Evolutionary conservation across 2,113 vertebrate genomes (phyloP).

Genomic region (Tinamus guttatus): DNA sequence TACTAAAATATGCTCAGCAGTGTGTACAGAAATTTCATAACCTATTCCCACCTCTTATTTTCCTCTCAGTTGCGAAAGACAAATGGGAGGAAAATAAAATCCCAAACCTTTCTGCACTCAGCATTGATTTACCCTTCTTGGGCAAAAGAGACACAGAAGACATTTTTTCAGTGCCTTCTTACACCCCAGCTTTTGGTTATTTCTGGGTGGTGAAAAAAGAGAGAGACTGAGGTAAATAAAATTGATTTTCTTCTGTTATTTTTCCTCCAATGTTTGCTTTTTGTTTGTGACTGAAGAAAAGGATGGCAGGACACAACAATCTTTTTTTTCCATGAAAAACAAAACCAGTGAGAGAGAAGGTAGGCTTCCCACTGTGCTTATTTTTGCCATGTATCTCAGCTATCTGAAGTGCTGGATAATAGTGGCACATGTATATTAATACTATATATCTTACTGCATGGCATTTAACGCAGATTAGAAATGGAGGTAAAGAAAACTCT

Average conservation of each 20-base stretch:
- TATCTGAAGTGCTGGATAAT: not conserved
- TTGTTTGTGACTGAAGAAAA: not conserved
- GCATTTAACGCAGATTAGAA: not conserved
- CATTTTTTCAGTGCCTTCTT: slow-evolving; percentile 22
- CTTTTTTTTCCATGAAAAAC: not conserved
- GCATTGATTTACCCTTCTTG: not conserved
- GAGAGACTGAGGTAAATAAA: not conserved
- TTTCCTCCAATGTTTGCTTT: not conserved
- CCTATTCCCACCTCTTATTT: not conserved
- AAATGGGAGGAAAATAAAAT: not conserved
- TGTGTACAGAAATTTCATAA: not conserved
- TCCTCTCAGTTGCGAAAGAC: not conserved
- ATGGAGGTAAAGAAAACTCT: not conserved
- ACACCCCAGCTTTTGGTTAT: not conserved
- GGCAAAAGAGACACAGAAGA: not conserved
- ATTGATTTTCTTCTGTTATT: not conserved
- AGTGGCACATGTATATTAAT: rapidly evolving
- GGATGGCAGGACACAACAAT: not conserved
- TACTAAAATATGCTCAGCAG: not conserved
- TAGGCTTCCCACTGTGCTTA: not conserved
- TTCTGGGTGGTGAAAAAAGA: not conserved
- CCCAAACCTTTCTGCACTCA: not conserved
- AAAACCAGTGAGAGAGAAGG: not conserved
- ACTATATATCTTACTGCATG: not conserved
- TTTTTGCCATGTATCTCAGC: not conserved